phyloP scores from a whole-genome alignment of 2,113 vertebrate species.

The Stegostoma tigrinum region DNA sequence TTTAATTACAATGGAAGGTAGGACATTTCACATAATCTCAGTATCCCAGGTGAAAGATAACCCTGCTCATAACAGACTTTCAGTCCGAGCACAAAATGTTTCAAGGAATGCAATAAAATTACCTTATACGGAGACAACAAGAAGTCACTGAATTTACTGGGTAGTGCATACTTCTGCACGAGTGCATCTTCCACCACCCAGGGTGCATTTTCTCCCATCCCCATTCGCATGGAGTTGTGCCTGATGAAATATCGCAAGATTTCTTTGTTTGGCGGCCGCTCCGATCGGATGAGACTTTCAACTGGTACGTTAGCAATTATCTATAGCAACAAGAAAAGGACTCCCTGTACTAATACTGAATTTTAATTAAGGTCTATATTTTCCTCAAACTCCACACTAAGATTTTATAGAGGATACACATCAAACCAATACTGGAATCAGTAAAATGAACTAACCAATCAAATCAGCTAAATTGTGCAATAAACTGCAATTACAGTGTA shows the following conservation, averaged over 20 bases:
- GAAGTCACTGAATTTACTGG: conserved; percentile 96
- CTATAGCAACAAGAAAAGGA: conserved; percentile 48
- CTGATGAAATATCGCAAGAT: conserved; percentile 96
- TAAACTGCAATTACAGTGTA: background rate
- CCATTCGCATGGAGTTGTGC: conserved; percentile 78
- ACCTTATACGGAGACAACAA: conserved; percentile 94
- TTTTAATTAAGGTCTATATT: background rate
- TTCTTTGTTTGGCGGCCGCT: conserved; percentile 95
- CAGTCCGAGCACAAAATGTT: background rate
- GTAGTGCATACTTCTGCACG: conserved; percentile 86
- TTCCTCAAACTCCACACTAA: background rate
- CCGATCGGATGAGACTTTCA: conserved; percentile 80
- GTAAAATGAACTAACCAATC: background rate
- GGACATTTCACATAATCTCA: background rate
- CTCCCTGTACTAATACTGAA: background rate
- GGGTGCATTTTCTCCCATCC: conserved; percentile 82
- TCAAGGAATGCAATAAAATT: conserved; percentile 33
- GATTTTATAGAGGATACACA: background rate
- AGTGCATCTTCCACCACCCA: conserved; percentile 94
- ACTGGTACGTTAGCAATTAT: conserved; percentile 85
- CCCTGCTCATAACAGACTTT: background rate
- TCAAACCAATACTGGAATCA: background rate
- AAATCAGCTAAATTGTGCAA: background rate
- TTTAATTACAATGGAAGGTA: background rate
- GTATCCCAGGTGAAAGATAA: background rate